Evolutionary conservation across 1,140 invertebrate species (phyloP).

Genomic region (Zaprionus taronus): DNA sequence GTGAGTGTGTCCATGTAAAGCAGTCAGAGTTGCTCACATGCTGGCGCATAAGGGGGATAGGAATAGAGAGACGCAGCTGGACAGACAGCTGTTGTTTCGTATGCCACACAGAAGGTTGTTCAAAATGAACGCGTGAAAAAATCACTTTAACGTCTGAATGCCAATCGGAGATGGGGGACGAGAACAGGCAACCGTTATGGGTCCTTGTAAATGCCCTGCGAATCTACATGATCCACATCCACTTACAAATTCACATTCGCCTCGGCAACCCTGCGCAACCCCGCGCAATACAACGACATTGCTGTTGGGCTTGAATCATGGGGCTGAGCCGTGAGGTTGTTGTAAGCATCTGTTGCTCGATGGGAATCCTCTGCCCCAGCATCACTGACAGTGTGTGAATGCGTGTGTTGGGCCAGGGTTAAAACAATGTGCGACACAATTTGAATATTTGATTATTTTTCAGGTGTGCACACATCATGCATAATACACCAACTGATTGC

Average conservation of each 20-base stretch:
- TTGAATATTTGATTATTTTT: conserved; percentile 58
- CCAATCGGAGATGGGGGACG: conserved; percentile 56
- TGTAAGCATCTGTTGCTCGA: conserved; percentile 66
- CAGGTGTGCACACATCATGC: conserved; percentile 4
- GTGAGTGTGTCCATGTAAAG: conserved; percentile 35
- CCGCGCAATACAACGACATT: conserved; percentile 45
- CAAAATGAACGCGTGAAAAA: conserved; percentile 64
- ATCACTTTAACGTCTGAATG: conserved; percentile 78
- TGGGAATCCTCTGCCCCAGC: conserved; percentile 3
- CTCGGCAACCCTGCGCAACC: conserved; percentile 23
- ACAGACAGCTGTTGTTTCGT: conserved; percentile 62
- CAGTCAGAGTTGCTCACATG: background rate
- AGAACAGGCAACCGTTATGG: background rate
- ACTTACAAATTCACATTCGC: background rate
- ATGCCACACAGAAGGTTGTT: conserved; percentile 49
- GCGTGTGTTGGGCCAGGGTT: conserved; percentile 2
- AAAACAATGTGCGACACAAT: conserved; percentile 59
- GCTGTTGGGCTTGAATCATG: conserved; percentile 61
- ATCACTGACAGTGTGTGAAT: background rate
- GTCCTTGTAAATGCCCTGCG: background rate
- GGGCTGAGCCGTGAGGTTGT: conserved; percentile 61
- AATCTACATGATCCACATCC: conserved; percentile 2
- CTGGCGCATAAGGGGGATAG: background rate
- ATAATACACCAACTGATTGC: conserved; percentile 28
- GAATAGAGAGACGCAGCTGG: background rate